Evolutionary conservation across 1,140 invertebrate species (phyloP).

Genomic region (Hypothenemus hampei): DNA sequence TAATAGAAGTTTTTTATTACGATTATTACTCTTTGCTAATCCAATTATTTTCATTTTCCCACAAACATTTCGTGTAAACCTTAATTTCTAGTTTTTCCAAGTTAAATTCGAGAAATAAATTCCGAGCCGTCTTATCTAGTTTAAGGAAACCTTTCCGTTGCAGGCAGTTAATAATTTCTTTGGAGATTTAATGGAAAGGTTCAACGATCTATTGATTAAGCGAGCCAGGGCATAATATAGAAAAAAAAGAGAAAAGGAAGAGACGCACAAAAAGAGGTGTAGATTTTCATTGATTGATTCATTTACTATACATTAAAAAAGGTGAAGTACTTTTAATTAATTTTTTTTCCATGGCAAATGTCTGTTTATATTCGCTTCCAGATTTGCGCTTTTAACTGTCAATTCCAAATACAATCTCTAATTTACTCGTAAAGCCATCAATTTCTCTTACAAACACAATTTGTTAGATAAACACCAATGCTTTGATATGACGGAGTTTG

Average conservation of each 20-base stretch:
- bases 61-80: too few species aligned
- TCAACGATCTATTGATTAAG: slow-evolving; percentile 23
- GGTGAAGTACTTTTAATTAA: too few species aligned
- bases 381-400: slow-evolving; percentile 3
- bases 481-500: slow-evolving; percentile 7
- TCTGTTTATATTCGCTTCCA: slow-evolving; percentile 4
- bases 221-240: background rate
- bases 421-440: too few species aligned
- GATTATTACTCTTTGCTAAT: too few species aligned
- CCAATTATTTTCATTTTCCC: too few species aligned
- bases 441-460: slow-evolving; percentile 24
- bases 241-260: background rate
- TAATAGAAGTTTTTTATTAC: too few species aligned
- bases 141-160: slow-evolving; percentile 17
- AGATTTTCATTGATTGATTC: too few species aligned
- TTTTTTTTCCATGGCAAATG: too few species aligned
- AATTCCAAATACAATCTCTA: slow-evolving; percentile 18
- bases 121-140: slow-evolving; percentile 5
- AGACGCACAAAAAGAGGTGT: too few species aligned
- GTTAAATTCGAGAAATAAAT: too few species aligned
- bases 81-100: too few species aligned
- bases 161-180: slow-evolving; percentile 19
- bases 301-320: too few species aligned
- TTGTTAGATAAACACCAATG: slow-evolving; percentile 21
- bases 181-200: slow-evolving; percentile 19